Percentiles rank a stretch among this genome's conserved stretches.
Evolutionary conservation across 2,888 invertebrate genomes (phyloP).

Genomic region (Drosophila fulvimacula): DNA sequence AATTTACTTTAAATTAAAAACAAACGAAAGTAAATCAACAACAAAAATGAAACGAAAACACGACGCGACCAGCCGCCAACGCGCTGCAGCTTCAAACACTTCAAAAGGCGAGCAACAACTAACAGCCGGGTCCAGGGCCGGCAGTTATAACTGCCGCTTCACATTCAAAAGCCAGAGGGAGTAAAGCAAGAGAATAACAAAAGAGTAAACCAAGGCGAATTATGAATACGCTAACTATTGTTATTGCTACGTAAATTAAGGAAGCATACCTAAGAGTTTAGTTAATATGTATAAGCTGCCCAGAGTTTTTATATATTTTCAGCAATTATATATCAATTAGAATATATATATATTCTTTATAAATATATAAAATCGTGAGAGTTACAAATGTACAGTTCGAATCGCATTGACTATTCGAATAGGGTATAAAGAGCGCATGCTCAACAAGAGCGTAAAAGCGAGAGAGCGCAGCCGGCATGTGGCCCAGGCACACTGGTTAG

Average conservation of each 20-base stretch:
- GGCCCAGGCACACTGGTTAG: slow-evolving; percentile 33
- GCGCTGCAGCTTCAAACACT: slow-evolving; percentile 70
- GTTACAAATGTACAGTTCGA: not conserved
- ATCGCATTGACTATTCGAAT: not conserved
- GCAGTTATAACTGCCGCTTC: slow-evolving; percentile 62
- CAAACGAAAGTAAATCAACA: slow-evolving; percentile 79
- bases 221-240: slow-evolving; percentile 20
- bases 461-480: slow-evolving; percentile 33
- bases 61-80: slow-evolving; percentile 63
- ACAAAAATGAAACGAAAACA: slow-evolving; percentile 76
- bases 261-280: not conserved
- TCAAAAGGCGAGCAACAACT: slow-evolving; percentile 69
- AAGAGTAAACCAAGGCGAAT: not conserved
- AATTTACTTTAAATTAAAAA: slow-evolving; percentile 75
- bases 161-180: slow-evolving; percentile 54
- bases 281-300: too few relatives aligned
- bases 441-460: slow-evolving; percentile 38
- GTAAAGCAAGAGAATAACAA: slow-evolving; percentile 27
- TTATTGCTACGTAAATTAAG: not conserved
- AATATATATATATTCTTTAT: not conserved
- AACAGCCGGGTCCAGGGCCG: slow-evolving; percentile 58
- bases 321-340: not conserved
- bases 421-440: slow-evolving; percentile 52
- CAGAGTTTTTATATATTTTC: not conserved
- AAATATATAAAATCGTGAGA: not conserved